phyloP scores from a whole-genome alignment of 2,797 vertebrate genomes.

The Arremon brunneinucha region DNA sequence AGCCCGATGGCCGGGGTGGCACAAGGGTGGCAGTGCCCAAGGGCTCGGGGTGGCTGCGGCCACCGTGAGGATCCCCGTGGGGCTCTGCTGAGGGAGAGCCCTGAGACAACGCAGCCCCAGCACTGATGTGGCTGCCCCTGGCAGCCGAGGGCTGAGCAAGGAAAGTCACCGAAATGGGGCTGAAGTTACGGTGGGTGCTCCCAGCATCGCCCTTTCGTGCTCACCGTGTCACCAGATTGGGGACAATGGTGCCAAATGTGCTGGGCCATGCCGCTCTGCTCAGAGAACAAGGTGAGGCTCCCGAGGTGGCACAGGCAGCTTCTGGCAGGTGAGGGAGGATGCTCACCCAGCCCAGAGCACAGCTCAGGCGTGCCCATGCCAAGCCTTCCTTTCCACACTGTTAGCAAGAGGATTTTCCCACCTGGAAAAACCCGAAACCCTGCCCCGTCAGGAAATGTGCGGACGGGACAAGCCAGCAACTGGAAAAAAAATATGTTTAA shows the following conservation, averaged over 20 bases:
- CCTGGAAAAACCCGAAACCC: background rate
- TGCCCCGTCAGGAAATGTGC: background rate
- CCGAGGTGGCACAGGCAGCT: accelerated
- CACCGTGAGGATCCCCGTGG: background rate
- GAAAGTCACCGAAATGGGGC: accelerated
- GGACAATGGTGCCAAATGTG: accelerated
- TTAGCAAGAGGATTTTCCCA: background rate
- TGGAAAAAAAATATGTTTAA: background rate
- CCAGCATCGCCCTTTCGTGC: background rate
- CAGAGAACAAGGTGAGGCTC: accelerated
- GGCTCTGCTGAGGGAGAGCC: background rate
- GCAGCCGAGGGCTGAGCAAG: background rate
- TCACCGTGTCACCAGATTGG: accelerated
- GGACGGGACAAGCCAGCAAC: background rate
- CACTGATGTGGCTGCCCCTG: accelerated
- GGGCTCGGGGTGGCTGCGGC: accelerated
- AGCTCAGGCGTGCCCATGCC: accelerated
- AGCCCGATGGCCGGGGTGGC: background rate
- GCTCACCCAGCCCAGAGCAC: background rate
- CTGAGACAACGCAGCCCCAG: background rate
- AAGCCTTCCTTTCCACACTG: accelerated
- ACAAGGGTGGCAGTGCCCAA: background rate
- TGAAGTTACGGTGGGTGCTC: no score
- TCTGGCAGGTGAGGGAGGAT: background rate
- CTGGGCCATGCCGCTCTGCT: background rate